Evolutionary conservation across 2,797 vertebrate genomes (phyloP).

Genomic region (Hippopotamyrus pictus): DNA sequence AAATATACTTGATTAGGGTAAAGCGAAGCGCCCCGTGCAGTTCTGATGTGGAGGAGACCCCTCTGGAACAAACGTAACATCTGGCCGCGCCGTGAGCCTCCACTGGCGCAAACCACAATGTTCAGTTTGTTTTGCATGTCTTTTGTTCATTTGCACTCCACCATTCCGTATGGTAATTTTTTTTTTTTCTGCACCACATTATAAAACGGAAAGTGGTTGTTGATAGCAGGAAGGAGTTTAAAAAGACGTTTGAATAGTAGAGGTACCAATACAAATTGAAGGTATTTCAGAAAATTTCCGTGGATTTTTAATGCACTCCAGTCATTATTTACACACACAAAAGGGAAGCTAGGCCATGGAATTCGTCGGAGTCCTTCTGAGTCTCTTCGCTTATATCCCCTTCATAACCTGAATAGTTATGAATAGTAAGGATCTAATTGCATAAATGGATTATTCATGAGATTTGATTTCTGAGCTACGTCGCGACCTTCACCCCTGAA

Average conservation of each 20-base stretch:
- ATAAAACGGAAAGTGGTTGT: background rate
- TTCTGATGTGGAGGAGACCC: background rate
- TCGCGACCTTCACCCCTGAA: background rate
- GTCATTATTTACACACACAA: background rate
- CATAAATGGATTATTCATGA: slow-evolving; percentile 5
- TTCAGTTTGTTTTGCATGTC: background rate
- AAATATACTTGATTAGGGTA: background rate
- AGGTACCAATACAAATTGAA: background rate
- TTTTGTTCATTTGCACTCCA: background rate
- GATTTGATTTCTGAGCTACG: background rate
- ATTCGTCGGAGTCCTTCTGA: background rate
- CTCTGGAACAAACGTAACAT: background rate
- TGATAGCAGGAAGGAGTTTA: background rate
- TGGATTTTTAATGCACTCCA: background rate
- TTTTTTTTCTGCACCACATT: background rate
- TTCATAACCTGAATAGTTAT: background rate
- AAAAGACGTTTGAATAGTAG: background rate
- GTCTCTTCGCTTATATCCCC: background rate
- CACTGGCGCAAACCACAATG: background rate
- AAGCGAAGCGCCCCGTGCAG: background rate
- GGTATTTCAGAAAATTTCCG: background rate
- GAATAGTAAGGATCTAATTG: slow-evolving; percentile 4
- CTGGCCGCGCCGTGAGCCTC: background rate
- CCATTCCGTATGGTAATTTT: background rate
- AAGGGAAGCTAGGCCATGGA: background rate